A percentile compares a stretch with the other conserved stretches of the same genome.
phyloP scores from a whole-genome alignment of 2,113 vertebrate species.

The Benitochromis conjunctus region DNA sequence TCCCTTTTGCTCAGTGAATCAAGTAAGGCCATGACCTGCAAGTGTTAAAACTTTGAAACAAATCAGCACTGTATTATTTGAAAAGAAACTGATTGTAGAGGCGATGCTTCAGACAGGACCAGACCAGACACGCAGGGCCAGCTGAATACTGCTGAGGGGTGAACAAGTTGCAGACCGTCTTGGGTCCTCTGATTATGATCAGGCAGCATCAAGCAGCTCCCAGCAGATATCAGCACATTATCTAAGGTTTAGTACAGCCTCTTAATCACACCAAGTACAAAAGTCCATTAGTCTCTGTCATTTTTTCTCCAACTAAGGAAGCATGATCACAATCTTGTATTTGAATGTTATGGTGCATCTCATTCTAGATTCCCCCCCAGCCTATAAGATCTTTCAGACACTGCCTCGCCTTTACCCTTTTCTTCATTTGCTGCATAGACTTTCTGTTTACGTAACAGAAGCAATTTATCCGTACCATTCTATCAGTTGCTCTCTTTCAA shows the following conservation, averaged over 20 bases:
- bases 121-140: not conserved
- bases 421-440: constrained; percentile 28
- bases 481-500: constrained; percentile 29
- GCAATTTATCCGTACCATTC: constrained; percentile 15
- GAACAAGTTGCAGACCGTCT: constrained; percentile 33
- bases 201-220: constrained; percentile 73
- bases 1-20: not conserved
- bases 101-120: not conserved
- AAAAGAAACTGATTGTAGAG: not conserved
- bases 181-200: constrained; percentile 71
- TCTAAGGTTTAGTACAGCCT: constrained; percentile 75
- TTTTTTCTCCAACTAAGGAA: constrained; percentile 75
- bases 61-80: not conserved
- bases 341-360: constrained; percentile 68
- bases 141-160: constrained; percentile 22
- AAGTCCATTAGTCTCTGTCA: constrained; percentile 87
- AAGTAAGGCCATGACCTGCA: not conserved
- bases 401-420: not conserved
- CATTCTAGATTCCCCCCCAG: constrained; percentile 36
- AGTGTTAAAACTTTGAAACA: not conserved
- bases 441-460: constrained; percentile 30
- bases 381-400: constrained; percentile 20
- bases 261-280: constrained; percentile 75
- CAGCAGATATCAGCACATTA: constrained; percentile 84
- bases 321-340: constrained; percentile 70